These are phyloP conservation scores for Andrena marginata DNA, from an alignment of 2,888 invertebrate genomes.

Conservation along the genomic window DNA sequence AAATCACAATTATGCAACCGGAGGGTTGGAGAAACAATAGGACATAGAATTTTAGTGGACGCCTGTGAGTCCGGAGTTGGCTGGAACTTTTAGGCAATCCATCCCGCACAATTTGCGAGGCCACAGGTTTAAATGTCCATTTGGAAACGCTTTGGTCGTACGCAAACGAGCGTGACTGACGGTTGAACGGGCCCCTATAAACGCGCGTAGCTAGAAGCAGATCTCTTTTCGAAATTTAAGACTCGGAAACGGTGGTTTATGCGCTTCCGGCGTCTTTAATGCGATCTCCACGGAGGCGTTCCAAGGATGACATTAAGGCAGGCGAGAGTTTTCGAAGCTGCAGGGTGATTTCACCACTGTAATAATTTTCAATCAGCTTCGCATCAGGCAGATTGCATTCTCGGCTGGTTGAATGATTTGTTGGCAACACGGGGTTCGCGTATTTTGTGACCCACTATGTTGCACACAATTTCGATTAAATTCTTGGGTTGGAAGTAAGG, in stretches of 20 bases:
- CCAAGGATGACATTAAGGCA: not conserved
- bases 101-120: slow-evolving; percentile 7
- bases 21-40: slow-evolving; percentile 36
- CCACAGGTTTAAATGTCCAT: slow-evolving; percentile 3
- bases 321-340: not conserved
- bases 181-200: slow-evolving; percentile 1
- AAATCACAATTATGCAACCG: slow-evolving; percentile 13
- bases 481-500: not conserved
- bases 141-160: not conserved
- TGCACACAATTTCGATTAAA: not conserved
- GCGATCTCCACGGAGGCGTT: not conserved
- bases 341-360: not conserved
- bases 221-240: slow-evolving; percentile 37
- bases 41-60: slow-evolving; percentile 15
- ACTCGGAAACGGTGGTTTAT: slow-evolving; percentile 27
- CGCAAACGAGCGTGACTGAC: not conserved
- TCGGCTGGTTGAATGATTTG: not conserved
- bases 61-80: not conserved
- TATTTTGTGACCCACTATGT: not conserved
- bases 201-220: not conserved
- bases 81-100: not conserved
- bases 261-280: slow-evolving; percentile 33
- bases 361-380: slow-evolving; percentile 32
- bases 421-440: slow-evolving; percentile 10
- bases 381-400: not conserved